Percentiles rank a stretch among this genome's conserved stretches.
Conservation (phyloP, 2,113 vertebrate species). For the Stictonetta naevosa region DNA sequence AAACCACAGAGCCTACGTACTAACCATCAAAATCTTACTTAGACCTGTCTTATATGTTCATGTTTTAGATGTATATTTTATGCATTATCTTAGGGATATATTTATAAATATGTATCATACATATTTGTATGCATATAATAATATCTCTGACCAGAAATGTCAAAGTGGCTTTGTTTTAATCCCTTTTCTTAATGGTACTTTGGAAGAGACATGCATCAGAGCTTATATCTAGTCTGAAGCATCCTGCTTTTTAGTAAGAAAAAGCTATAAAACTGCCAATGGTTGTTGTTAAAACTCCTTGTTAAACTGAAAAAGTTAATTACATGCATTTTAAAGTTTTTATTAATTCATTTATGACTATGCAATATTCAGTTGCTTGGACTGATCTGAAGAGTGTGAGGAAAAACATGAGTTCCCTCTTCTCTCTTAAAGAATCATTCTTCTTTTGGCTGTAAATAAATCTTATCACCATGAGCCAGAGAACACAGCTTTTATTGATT, state of each 20-base stretch:
- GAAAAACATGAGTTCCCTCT: background rate
- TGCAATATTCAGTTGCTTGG: background rate
- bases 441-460: conserved; percentile 20
- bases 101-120: background rate
- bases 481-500: conserved; percentile 37
- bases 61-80: conserved; percentile 47
- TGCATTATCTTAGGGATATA: background rate
- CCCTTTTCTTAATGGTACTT: conserved; percentile 8
- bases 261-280: background rate
- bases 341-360: background rate
- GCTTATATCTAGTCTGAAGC: conserved; percentile 5
- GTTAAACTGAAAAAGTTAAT: background rate
- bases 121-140: background rate
- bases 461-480: background rate
- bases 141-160: conserved; percentile 52
- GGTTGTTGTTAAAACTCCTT: background rate
- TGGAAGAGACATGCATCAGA: background rate
- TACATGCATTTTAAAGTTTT: background rate
- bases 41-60: conserved; percentile 26
- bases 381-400: background rate
- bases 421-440: background rate
- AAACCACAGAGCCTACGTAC: background rate
- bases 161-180: background rate
- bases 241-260: background rate
- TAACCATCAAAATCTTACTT: background rate